Percentiles rank a stretch among this genome's conserved stretches.
These are phyloP conservation scores for Carollia perspicillata DNA, from an alignment of 2,113 vertebrate genomes.

Conservation along the genomic window DNA sequence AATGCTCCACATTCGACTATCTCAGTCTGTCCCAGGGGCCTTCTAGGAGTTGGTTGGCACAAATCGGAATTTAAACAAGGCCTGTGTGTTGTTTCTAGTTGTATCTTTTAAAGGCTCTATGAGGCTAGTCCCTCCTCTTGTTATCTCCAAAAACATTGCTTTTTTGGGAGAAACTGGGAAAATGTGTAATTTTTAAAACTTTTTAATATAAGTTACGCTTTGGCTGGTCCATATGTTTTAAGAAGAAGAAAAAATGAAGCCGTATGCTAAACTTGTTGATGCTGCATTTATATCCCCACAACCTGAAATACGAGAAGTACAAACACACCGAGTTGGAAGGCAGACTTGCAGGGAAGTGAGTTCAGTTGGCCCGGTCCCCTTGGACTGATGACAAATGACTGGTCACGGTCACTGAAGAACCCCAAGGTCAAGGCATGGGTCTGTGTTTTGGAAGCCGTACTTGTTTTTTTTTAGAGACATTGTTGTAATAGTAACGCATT, in stretches of 20 bases:
- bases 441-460: neutral
- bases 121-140: neutral
- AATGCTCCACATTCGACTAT: neutral
- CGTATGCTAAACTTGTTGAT: rapidly evolving
- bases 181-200: neutral
- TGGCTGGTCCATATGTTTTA: neutral
- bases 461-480: neutral
- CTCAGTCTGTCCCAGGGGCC: neutral
- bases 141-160: neutral
- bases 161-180: neutral
- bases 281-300: neutral
- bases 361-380: neutral
- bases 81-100: neutral
- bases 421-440: rapidly evolving
- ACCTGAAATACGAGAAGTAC: neutral
- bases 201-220: neutral
- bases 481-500: neutral
- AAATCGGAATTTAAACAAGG: neutral
- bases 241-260: neutral
- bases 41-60: neutral
- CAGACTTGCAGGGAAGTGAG: neutral
- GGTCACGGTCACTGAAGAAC: neutral
- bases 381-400: no score
- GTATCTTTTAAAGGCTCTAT: neutral
- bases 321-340: neutral